A percentile compares a stretch with the other conserved stretches of the same genome.
Conservation (phyloP, 2,113 vertebrate genomes). For the Prolemur simus region DNA sequence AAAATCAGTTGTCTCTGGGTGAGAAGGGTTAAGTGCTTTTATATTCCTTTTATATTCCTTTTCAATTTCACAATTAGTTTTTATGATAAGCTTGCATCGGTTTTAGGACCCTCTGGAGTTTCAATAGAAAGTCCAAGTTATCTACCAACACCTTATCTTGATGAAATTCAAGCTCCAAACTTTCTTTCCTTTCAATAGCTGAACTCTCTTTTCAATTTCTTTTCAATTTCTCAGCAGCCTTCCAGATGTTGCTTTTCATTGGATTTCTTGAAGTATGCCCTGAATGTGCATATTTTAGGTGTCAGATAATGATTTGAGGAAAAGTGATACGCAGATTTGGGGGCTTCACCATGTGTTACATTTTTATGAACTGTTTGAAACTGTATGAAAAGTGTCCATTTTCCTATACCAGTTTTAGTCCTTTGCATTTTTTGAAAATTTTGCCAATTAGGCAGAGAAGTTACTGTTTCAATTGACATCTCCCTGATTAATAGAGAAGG, state of each 20-base stretch:
- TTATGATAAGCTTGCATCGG: neutral
- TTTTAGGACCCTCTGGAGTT: neutral
- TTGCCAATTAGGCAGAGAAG: neutral
- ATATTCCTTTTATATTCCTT: too few relatives aligned
- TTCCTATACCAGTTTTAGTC: neutral
- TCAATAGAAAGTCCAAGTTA: neutral
- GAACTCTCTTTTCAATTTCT: neutral
- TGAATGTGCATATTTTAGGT: neutral
- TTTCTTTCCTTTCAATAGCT: neutral
- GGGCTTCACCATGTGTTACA: neutral
- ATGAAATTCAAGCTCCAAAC: neutral
- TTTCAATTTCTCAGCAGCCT: neutral
- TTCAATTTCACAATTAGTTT: slow-evolving; percentile 22
- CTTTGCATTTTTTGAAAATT: neutral
- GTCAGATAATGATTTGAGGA: neutral
- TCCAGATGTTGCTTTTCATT: neutral
- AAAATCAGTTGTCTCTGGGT: neutral
- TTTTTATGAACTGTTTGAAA: neutral
- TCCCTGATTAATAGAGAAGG: neutral
- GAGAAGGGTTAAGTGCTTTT: neutral
- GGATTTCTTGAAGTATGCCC: neutral
- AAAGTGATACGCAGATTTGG: neutral
- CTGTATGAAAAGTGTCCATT: neutral
- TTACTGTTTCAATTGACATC: neutral
- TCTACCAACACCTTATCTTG: neutral